Percentiles rank a stretch among this genome's conserved stretches.
Conservation (phyloP, 2,888 invertebrate species). For the Agrochola macilenta region DNA sequence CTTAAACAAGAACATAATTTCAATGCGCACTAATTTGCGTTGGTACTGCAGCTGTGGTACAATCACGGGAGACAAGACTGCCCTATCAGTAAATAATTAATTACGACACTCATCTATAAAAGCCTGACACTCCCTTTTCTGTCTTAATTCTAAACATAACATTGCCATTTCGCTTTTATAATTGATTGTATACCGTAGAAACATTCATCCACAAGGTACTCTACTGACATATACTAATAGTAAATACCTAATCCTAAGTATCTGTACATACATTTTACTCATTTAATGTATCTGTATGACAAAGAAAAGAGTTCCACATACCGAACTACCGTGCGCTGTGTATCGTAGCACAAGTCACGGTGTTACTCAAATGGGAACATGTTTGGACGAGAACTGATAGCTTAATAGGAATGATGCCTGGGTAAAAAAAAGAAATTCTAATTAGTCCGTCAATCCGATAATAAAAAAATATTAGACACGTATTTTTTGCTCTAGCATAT, state of each 20-base stretch:
- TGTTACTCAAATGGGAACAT: constrained; percentile 1
- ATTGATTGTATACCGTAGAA: constrained; percentile 21
- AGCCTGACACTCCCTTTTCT: background rate
- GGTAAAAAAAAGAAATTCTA: too few relatives aligned
- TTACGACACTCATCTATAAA: constrained; percentile 20
- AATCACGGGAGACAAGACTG: constrained; percentile 12
- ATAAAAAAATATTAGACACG: too few relatives aligned
- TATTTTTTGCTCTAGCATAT: too few relatives aligned
- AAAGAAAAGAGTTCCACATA: constrained; percentile 39
- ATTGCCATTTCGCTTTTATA: constrained; percentile 15
- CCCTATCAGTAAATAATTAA: constrained; percentile 18
- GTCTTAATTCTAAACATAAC: background rate
- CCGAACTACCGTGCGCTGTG: constrained; percentile 39
- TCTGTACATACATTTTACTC: constrained; percentile 38
- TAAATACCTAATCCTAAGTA: constrained; percentile 51
- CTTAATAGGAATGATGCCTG: too few relatives aligned
- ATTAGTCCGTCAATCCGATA: too few relatives aligned
- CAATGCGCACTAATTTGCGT: constrained; percentile 15
- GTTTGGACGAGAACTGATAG: background rate
- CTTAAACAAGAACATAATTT: constrained; percentile 34
- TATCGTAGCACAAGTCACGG: constrained; percentile 3
- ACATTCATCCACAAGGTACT: constrained; percentile 32
- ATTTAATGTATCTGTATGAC: constrained; percentile 23
- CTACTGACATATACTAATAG: constrained; percentile 48
- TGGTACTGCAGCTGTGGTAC: constrained; percentile 6